Evolutionary conservation across 2,113 vertebrate genomes (phyloP).

Genomic region (Thamnophis sirtalis): DNA sequence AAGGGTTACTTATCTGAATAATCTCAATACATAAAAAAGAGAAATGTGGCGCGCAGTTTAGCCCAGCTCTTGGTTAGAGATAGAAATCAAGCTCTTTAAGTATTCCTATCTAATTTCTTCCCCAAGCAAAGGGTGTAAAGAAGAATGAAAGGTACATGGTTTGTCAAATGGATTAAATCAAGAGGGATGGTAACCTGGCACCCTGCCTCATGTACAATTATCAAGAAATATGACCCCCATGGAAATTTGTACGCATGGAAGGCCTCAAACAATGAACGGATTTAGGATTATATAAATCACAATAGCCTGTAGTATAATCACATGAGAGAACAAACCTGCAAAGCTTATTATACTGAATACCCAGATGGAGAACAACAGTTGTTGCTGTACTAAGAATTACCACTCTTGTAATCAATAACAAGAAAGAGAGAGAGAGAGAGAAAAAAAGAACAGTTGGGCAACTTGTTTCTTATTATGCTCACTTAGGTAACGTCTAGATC

Average conservation of each 20-base stretch:
- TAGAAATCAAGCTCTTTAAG: slow-evolving; percentile 34
- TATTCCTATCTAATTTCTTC: slow-evolving; percentile 22
- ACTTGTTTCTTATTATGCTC: slow-evolving; percentile 72
- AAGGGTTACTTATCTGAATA: neutral
- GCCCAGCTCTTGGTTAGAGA: slow-evolving; percentile 6
- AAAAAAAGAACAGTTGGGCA: slow-evolving; percentile 66
- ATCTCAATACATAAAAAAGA: neutral
- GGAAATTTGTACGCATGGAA: slow-evolving; percentile 44
- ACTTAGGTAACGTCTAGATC: slow-evolving; percentile 69
- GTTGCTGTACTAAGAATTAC: slow-evolving; percentile 64
- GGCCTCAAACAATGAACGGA: slow-evolving; percentile 34
- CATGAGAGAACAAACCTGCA: slow-evolving; percentile 55
- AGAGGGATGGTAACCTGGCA: slow-evolving; percentile 7
- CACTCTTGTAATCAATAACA: slow-evolving; percentile 69
- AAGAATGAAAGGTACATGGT: slow-evolving; percentile 34
- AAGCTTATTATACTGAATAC: slow-evolving; percentile 64
- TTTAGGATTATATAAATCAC: slow-evolving; percentile 57
- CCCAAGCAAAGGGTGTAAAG: slow-evolving; percentile 3
- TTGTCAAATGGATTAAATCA: slow-evolving; percentile 36
- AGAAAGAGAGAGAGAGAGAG: slow-evolving; percentile 45
- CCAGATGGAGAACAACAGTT: slow-evolving; percentile 71
- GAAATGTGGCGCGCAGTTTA: neutral
- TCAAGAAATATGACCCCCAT: slow-evolving; percentile 39
- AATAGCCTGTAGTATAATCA: slow-evolving; percentile 37
- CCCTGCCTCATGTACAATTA: slow-evolving; percentile 12